A percentile compares a stretch with the other conserved stretches of the same genome.
Conservation (phyloP, 2,888 invertebrate species). For the Amorpha juglandis region DNA sequence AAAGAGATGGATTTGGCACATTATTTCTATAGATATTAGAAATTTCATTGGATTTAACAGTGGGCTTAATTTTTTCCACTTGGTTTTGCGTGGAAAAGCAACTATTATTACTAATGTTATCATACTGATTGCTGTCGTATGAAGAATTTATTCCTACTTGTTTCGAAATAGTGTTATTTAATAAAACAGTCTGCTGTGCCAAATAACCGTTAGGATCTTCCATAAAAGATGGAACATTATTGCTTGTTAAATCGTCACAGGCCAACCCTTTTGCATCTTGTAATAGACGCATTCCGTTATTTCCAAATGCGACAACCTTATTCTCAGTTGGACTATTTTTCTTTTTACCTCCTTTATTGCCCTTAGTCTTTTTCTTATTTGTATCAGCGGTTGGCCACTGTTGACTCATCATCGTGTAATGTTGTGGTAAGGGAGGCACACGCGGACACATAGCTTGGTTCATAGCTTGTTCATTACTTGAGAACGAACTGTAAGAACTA, state of each 20-base stretch:
- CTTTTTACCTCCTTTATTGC: conserved; percentile 81
- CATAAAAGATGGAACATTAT: conserved; percentile 91
- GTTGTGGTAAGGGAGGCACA: conserved; percentile 89
- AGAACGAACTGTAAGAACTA: conserved; percentile 60
- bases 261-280: conserved; percentile 72
- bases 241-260: conserved; percentile 75
- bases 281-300: conserved; percentile 64
- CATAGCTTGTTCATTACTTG: conserved; percentile 62
- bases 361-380: conserved; percentile 84
- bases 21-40: conserved; percentile 63
- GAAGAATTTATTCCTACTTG: conserved; percentile 80
- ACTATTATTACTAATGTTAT: conserved; percentile 48
- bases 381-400: conserved; percentile 71
- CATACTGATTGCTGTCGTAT: conserved; percentile 65
- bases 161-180: conserved; percentile 92
- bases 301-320: conserved; percentile 60
- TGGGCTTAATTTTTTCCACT: conserved; percentile 58
- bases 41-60: conserved; percentile 57
- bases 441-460: conserved; percentile 86
- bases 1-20: conserved; percentile 68
- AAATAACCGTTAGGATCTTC: conserved; percentile 96
- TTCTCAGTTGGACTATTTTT: conserved; percentile 63
- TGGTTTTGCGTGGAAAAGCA: conserved; percentile 58
- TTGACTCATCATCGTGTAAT: conserved; percentile 80
- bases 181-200: conserved; percentile 94